Base-by-base conservation (phyloP, 2,797 vertebrate genomes). In the Brachymystax lenok region DNA sequence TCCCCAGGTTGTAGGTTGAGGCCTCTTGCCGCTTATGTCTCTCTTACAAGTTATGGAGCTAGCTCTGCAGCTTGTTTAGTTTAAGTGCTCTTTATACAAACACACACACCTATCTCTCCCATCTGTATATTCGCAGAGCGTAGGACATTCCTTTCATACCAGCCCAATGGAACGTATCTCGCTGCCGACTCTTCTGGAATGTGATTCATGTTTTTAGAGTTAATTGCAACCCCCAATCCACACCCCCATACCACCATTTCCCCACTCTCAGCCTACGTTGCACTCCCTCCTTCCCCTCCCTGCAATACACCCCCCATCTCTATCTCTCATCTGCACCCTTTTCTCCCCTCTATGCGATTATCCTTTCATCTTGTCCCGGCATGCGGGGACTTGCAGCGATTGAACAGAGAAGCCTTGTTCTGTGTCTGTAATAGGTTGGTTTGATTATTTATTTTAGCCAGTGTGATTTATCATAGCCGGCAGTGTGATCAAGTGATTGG, bases 61-160 rank as follows among this genome's bases (percentile, higher is more conserved):
- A 21, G n/a, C 54, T 40, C 24, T 27, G 6, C 59, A 35, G 19
- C 21, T 21, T 33, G 8, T 75, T 40, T 54, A 28, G 74, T 67
- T 67, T 50, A 75, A 52, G 3, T 54, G 46, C 2, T 75, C 33
- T 28, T 24, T 27, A 21, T 28, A 8, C 16, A 33, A 19, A 71
- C 71, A 69, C 51, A 72, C 77, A 73, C 21, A 2, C 33, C 82
- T 33, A 27, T 71, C 75, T 76, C 76, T 76, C 46, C 77, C 28
- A 77, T 72, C 27, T 82, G 68, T 80, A 64, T 80, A 66, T 27
- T 73, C 79, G 50, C 74, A 73, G 56, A 69, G 74, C 54, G 71
- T 64, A 63, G 75, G 72, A 80, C 84, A 92, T 93, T 93, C 91
- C 79, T 51, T 17, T 75, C 91, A 92, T 93, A 85, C 90, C 89